These are phyloP conservation scores for Plagodis dolabraria DNA, from an alignment of 2,888 invertebrate genomes.

Conservation along the genomic window DNA sequence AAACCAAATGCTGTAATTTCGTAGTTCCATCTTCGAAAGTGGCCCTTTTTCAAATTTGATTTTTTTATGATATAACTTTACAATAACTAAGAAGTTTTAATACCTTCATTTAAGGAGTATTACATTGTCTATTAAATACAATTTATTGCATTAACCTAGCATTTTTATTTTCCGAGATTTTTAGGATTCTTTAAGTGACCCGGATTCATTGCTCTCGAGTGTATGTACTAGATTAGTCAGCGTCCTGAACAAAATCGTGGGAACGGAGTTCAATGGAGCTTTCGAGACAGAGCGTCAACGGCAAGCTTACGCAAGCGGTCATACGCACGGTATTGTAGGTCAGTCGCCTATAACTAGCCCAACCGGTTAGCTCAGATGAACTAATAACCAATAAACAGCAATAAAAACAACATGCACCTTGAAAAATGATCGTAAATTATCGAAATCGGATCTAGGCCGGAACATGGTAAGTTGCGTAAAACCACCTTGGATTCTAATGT, in stretches of 20 bases:
- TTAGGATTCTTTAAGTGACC: no score
- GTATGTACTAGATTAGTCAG: background rate
- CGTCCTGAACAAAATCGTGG: conserved; percentile 23
- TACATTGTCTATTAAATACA: no score
- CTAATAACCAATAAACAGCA: conserved; percentile 30
- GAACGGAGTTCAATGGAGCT: conserved; percentile 23
- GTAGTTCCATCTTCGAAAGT: no score
- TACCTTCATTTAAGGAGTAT: no score
- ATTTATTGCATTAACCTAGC: no score
- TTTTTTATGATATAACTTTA: no score
- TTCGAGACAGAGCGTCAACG: conserved; percentile 36
- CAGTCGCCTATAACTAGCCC: conserved; percentile 53
- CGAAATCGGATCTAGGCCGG: conserved; percentile 26
- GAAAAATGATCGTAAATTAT: conserved; percentile 30
- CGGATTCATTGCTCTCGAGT: no score
- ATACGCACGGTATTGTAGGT: conserved; percentile 64
- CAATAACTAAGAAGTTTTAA: no score
- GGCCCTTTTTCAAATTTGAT: no score
- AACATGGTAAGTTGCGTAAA: conserved; percentile 31
- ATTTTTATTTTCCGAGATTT: no score
- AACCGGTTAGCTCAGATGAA: conserved; percentile 57
- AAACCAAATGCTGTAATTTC: no score
- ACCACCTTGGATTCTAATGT: conserved; percentile 27
- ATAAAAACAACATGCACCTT: conserved; percentile 35
- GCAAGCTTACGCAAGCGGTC: conserved; percentile 53